A percentile compares a stretch with the other conserved stretches of the same genome.
phyloP scores from a whole-genome alignment of 2,797 vertebrate species.

The Pseudocheirus occidentalis region DNA sequence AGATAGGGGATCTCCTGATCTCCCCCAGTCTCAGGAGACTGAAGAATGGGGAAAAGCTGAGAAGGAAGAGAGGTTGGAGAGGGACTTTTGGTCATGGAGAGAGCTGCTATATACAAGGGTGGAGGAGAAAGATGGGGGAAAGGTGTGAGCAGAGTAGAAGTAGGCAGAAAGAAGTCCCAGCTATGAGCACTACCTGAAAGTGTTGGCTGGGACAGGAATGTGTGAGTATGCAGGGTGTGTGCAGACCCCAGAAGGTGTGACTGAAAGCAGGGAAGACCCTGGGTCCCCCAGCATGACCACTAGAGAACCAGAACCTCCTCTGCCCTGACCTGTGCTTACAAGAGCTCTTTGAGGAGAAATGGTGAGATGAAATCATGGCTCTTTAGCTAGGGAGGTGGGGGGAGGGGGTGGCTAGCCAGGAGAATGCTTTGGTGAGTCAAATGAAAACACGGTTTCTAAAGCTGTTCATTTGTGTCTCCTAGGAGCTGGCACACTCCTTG shows the following conservation, averaged over 20 bases:
- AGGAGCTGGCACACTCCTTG: not conserved
- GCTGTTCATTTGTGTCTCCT: not conserved
- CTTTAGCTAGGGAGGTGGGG: not conserved
- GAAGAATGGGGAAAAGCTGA: not conserved
- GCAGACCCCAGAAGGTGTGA: not conserved
- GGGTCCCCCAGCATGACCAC: not conserved
- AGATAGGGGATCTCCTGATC: conserved; percentile 4
- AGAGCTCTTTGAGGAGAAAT: not conserved
- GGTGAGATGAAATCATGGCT: not conserved
- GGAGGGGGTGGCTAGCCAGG: not conserved
- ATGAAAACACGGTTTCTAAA: not conserved
- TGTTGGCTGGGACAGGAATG: conserved; percentile 38
- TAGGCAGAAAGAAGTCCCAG: conserved; percentile 7
- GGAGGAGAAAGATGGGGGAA: not conserved
- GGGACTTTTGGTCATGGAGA: not conserved
- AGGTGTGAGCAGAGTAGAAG: not conserved
- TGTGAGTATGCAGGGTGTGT: conserved; percentile 52
- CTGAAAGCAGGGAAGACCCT: not conserved
- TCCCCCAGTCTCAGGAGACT: not conserved
- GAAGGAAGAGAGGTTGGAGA: not conserved
- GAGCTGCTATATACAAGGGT: not conserved
- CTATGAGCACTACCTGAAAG: conserved; percentile 10
- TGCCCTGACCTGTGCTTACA: not conserved
- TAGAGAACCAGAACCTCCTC: not conserved
- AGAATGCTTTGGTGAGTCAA: not conserved